Conservation (phyloP, 2,113 vertebrate genomes). For the Candoia aspera region DNA sequence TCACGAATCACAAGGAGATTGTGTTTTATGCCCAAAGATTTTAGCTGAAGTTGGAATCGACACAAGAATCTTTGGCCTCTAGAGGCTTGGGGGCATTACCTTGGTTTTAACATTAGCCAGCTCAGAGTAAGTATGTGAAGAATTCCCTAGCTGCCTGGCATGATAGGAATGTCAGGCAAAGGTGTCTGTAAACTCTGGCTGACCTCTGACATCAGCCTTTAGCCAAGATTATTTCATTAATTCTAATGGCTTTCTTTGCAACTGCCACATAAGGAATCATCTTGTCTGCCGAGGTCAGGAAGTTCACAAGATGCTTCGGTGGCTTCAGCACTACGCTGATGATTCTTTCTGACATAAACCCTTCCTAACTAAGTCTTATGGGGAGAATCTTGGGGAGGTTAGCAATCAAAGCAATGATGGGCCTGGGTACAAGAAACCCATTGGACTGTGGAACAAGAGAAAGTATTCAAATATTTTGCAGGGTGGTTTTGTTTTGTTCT, state of each 20-base stretch:
- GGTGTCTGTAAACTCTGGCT: constrained; percentile 66
- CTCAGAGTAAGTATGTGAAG: constrained; percentile 46
- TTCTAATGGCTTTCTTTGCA: constrained; percentile 63
- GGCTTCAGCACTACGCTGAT: constrained; percentile 47
- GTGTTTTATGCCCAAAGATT: background rate
- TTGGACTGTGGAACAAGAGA: background rate
- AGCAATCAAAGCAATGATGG: constrained; percentile 20
- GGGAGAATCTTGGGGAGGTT: constrained; percentile 36
- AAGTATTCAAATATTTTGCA: background rate
- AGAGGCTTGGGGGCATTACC: background rate
- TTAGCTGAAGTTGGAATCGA: constrained; percentile 3
- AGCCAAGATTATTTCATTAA: constrained; percentile 62
- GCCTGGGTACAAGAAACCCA: background rate
- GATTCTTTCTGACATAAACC: constrained; percentile 53
- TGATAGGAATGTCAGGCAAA: constrained; percentile 58
- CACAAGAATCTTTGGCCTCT: background rate
- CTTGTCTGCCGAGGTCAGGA: constrained; percentile 56
- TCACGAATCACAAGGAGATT: background rate
- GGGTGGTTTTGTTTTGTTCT: background rate
- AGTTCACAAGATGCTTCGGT: constrained; percentile 43
- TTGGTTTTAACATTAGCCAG: constrained; percentile 16
- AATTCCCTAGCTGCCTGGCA: constrained; percentile 43
- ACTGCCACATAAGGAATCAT: constrained; percentile 57
- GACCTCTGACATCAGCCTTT: constrained; percentile 47
- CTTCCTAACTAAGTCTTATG: constrained; percentile 56